These are phyloP conservation scores for Ophion ventricosus DNA, from an alignment of 2,888 invertebrate species.

Conservation along the genomic window DNA sequence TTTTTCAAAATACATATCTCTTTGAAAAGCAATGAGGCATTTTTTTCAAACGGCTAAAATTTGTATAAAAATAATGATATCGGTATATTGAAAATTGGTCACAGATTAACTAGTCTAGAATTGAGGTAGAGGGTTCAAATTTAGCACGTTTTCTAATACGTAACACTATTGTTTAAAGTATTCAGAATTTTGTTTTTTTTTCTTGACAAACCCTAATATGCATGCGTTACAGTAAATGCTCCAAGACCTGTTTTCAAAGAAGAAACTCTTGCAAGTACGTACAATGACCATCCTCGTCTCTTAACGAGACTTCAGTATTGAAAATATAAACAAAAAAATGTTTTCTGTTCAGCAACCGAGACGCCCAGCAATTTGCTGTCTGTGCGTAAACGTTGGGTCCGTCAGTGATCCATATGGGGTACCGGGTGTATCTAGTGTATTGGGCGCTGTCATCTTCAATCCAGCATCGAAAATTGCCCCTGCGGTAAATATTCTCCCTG, in stretches of 20 bases:
- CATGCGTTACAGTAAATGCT: too few species aligned
- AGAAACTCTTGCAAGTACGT: too few species aligned
- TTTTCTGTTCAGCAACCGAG: not conserved
- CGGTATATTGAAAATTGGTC: too few species aligned
- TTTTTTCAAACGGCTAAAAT: too few species aligned
- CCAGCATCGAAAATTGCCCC: not conserved
- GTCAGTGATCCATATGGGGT: not conserved
- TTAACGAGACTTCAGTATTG: not conserved
- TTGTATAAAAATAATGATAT: too few species aligned
- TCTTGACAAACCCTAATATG: too few species aligned
- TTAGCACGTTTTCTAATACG: not conserved
- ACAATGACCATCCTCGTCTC: not conserved
- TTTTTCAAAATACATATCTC: too few species aligned
- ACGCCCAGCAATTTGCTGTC: not conserved
- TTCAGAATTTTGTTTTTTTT: too few species aligned
- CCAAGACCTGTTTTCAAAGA: too few species aligned
- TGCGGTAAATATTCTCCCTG: not conserved
- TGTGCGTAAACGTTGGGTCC: not conserved
- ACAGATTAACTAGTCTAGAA: not conserved
- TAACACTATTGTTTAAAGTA: too few species aligned
- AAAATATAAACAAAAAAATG: not conserved
- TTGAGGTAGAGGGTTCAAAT: not conserved
- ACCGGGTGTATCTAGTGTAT: not conserved
- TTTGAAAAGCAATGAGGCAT: too few species aligned
- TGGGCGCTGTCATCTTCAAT: not conserved